Conservation (phyloP, 2,888 invertebrate genomes). For the Rhamnusium bicolor region DNA sequence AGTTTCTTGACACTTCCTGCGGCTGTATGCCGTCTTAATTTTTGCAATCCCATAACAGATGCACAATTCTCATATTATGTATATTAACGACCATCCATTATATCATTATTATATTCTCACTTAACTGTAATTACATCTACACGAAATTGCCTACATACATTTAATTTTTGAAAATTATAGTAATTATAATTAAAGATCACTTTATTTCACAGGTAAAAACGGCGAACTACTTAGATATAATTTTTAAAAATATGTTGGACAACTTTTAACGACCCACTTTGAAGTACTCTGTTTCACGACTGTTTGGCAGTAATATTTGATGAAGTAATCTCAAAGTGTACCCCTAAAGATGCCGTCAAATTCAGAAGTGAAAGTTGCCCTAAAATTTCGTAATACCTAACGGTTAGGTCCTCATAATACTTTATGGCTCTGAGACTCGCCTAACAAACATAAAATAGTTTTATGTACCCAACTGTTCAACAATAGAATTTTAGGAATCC, state of each 20-base stretch:
- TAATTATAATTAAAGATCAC: not conserved
- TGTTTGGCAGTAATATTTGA: constrained; percentile 31
- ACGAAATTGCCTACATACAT: not conserved
- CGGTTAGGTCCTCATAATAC: constrained; percentile 38
- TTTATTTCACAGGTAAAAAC: not conserved
- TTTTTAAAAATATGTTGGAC: not conserved
- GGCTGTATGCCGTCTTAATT: too few relatives aligned
- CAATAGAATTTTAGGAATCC: constrained; percentile 45
- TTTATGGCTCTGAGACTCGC: constrained; percentile 45
- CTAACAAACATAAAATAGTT: constrained; percentile 38
- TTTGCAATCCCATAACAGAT: too few relatives aligned
- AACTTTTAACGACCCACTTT: not conserved
- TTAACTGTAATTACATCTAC: not conserved
- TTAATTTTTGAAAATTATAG: not conserved
- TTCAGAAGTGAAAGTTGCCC: constrained; percentile 53
- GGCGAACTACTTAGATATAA: not conserved
- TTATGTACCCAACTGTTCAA: constrained; percentile 41
- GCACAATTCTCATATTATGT: too few relatives aligned
- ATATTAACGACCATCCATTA: too few relatives aligned
- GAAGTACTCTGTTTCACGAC: not conserved
- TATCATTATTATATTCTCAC: not conserved
- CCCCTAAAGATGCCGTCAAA: constrained; percentile 36
- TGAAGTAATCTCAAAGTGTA: constrained; percentile 28
- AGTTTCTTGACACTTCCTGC: too few relatives aligned
- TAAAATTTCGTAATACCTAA: constrained; percentile 48